Evolutionary conservation across 1,140 invertebrate genomes (phyloP).

Genomic region (Drosophila aff.): DNA sequence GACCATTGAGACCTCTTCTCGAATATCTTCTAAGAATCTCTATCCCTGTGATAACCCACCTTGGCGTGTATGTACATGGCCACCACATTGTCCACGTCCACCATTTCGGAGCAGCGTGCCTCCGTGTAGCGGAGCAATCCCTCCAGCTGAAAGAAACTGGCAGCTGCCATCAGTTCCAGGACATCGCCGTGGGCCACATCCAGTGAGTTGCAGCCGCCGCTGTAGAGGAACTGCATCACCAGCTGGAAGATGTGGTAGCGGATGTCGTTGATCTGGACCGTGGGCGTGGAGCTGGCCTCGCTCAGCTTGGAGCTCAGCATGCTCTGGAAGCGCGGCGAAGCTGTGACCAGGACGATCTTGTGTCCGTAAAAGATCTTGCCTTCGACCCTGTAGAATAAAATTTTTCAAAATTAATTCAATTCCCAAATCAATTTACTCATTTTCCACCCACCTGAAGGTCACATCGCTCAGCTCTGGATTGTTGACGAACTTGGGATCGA

Average conservation of each 20-base stretch:
- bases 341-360: slow-evolving; percentile 96
- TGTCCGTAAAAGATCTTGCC: slow-evolving; percentile 97
- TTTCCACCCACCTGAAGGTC: slow-evolving; percentile 88
- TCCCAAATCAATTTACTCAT: neutral
- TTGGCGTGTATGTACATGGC: slow-evolving; percentile 97
- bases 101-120: slow-evolving; percentile 92
- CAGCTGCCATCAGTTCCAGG: slow-evolving; percentile 95
- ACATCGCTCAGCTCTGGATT: slow-evolving; percentile 96
- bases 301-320: slow-evolving; percentile 93
- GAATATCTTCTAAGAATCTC: neutral
- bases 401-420: neutral
- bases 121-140: slow-evolving; percentile 94
- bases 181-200: slow-evolving; percentile 92
- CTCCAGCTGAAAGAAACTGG: slow-evolving; percentile 96
- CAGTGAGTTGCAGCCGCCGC: slow-evolving; percentile 92
- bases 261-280: slow-evolving; percentile 97
- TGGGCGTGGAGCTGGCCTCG: slow-evolving; percentile 90
- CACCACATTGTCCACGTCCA: slow-evolving; percentile 95
- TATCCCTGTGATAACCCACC: slow-evolving; percentile 85
- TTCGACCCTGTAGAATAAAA: slow-evolving; percentile 88
- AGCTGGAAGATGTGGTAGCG: slow-evolving; percentile 94
- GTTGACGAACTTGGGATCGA: slow-evolving; percentile 96
- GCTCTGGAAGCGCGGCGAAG: slow-evolving; percentile 93
- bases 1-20: neutral
- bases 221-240: slow-evolving; percentile 97